Base-by-base conservation (phyloP, 2,888 invertebrate species). In the Cephus nigrinus region DNA sequence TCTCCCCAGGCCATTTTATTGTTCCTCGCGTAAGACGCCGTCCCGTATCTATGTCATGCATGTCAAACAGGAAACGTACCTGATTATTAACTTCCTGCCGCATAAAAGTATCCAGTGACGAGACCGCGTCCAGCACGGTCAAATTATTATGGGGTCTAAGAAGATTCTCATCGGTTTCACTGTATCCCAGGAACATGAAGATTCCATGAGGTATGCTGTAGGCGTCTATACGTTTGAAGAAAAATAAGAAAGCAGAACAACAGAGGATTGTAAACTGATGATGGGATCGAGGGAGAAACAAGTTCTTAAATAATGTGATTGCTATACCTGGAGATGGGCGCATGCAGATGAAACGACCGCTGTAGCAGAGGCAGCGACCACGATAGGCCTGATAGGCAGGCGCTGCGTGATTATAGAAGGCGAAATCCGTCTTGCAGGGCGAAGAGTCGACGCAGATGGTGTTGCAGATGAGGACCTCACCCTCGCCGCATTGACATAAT, bases 341-440 rank as follows among this genome's bases (percentile, higher is more conserved):
- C 96, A 97, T 97, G 92, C 97, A 97, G 92, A 97, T 97, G 92
- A 98, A 97, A 82, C 96, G 95, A 68, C 97, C 97, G 33, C 97
- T 97, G 92, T 97, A 97, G 92, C 97, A 98, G 86, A 97, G 95
- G 92, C 98, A 98, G 80, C 97, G 94, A 69, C 97, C 97, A 69
- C 97, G 94, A 91, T 96, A 97, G 12, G 97, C 97, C 92, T 97
- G 97, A 92, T 97, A 97, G 77, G 97, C 96, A 11, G 97, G 97
- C 3, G 97, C 96, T 69, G 96, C 96, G 92, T 98, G 98, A 88
- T 96, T 96, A 93, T 97, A 98, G 92, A 96, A 96, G 75, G 97
- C 97, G 85, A 97, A 95, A 82, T 97, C 95, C 15, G 97, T 97
- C 85, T 97, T 96, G 92, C 97, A 98, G 3, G 97, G 96, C 80